Conservation (phyloP, 2,888 invertebrate genomes). For the Sympetrum striolatum region DNA sequence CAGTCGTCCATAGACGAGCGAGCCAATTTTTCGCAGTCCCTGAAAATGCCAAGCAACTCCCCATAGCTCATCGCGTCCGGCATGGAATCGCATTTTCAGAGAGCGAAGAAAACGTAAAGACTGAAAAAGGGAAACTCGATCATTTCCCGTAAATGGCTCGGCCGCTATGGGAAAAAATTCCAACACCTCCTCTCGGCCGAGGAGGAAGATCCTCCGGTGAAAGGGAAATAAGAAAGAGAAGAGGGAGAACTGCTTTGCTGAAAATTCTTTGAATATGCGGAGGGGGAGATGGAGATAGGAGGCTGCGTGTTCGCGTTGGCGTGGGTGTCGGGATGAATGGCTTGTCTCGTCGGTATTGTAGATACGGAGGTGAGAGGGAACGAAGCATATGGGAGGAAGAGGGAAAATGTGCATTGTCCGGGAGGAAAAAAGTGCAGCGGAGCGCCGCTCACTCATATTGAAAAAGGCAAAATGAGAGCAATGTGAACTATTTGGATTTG, state of each 20-base stretch:
- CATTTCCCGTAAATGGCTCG: background rate
- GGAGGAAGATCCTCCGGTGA: background rate
- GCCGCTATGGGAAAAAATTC: background rate
- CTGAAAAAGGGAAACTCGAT: background rate
- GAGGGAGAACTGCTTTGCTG: background rate
- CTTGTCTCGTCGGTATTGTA: slow-evolving; percentile 27
- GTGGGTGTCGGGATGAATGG: slow-evolving; percentile 17
- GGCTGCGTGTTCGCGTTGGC: background rate
- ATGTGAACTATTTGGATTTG: too few relatives aligned
- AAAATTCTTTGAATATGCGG: background rate
- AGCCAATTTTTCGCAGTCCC: too few relatives aligned
- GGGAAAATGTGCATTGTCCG: background rate
- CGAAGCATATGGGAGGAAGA: background rate
- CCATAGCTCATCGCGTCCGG: background rate
- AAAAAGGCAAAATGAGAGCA: too few relatives aligned
- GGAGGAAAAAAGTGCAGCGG: too few relatives aligned
- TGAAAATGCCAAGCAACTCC: background rate
- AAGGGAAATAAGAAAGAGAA: background rate
- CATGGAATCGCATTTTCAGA: background rate
- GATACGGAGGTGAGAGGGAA: slow-evolving; percentile 21
- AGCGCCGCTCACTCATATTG: background rate
- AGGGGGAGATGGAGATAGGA: background rate
- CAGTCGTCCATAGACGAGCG: too few relatives aligned
- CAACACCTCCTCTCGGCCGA: background rate
- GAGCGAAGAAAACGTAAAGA: background rate